Conservation (phyloP, 2,113 vertebrate species). For the Cyanoderma ruficeps region DNA sequence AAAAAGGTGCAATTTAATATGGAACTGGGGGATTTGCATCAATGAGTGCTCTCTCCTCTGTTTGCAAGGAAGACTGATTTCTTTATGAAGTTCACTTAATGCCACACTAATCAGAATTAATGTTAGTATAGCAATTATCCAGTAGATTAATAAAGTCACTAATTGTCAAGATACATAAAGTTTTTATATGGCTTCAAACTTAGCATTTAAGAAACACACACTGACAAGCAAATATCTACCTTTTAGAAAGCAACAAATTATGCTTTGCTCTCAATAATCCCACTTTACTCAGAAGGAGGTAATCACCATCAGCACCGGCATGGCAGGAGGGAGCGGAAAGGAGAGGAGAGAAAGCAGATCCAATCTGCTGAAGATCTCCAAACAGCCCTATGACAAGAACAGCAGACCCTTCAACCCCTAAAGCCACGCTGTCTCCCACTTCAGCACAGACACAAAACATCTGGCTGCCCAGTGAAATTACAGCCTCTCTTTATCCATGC, state of each 20-base stretch:
- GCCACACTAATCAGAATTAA: background rate
- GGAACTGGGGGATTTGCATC: background rate
- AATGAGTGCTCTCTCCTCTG: background rate
- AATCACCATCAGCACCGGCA: background rate
- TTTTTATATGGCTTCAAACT: background rate
- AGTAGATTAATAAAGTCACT: background rate
- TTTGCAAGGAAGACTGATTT: background rate
- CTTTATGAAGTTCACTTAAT: background rate
- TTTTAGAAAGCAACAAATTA: background rate
- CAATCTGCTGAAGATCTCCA: background rate
- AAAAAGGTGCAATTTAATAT: background rate
- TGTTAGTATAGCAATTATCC: no score
- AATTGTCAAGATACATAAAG: background rate
- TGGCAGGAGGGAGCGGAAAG: background rate
- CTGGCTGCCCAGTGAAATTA: background rate
- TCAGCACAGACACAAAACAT: slow-evolving; percentile 18
- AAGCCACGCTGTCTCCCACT: background rate
- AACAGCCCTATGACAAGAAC: background rate
- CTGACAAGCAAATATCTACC: background rate
- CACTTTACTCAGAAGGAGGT: background rate
- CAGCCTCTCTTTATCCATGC: background rate
- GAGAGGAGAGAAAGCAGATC: background rate
- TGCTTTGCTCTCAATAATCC: background rate
- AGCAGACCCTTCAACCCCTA: background rate
- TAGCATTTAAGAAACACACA: background rate